Base-by-base conservation (phyloP, 1,140 invertebrate species). In the Caerostris extrusa region DNA sequence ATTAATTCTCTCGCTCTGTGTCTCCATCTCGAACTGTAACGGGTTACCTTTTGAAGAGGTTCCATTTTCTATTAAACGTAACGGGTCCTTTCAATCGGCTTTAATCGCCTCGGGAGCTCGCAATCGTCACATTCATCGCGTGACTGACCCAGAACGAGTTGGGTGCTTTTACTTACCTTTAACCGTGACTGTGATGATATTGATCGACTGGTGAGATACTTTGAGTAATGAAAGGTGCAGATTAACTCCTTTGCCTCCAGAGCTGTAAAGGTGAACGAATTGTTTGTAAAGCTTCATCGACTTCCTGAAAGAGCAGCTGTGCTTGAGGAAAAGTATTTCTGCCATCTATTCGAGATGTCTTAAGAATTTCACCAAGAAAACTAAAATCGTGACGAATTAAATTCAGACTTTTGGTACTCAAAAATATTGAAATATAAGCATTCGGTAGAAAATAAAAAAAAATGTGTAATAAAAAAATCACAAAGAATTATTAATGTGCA, bases 101-200 rank as follows among this genome's bases (percentile, higher is more conserved):
- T 12, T 50, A 77, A 77, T 12, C 34, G 34, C 50, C 10, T 50
- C 19, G 8, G 34, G 71, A 50, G 34, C 71, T 14, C 5, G 71
- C 34, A 77, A 53, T 77, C 50, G 71, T 77, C 71, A 64, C 86
- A 64, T 85, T 60, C 57, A 88, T 88, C 50, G 86, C 86, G 86
- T 88, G 86, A 88, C 86, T 61, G n/a, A 57, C 17, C 7, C n/a
- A 19, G 60, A 17, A 64, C 60, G 50, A 64, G 12, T 17, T 17
- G 34, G 58, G 34, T 88, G 60, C n/a, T 53, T 64, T 88, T 61
- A 64, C 5, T 17, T n/a, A 53, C 34, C 83, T 60, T 64, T 60
- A 57, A 85, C 83, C 8, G 83, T 60, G 17, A 58, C 10, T 34
- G 83, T n/a, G 19, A 53, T 14, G 60, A 4, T 60, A 88, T 88